Percentiles rank a stretch among this genome's conserved stretches.
These are phyloP conservation scores for Saguinus imperator DNA, from an alignment of 2,113 vertebrate genomes.

Conservation along the genomic window DNA sequence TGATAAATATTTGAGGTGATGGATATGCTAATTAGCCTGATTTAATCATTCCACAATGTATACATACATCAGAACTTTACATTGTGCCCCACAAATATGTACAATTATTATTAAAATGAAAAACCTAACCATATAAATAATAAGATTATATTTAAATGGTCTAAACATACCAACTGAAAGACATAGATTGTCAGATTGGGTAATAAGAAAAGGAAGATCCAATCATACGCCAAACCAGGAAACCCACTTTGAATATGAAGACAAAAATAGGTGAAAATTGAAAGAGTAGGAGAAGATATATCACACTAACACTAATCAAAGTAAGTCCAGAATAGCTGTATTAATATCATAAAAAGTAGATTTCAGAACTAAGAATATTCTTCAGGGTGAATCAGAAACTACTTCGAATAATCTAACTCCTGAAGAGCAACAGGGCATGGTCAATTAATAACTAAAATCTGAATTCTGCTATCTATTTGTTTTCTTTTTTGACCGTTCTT, in stretches of 20 bases:
- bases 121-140: background rate
- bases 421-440: background rate
- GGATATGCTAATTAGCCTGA: background rate
- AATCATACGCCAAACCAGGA: background rate
- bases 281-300: background rate
- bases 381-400: background rate
- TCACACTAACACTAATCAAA: background rate
- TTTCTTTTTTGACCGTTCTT: background rate
- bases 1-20: background rate
- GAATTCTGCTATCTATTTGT: background rate
- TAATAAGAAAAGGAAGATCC: background rate
- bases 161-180: background rate
- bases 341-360: background rate
- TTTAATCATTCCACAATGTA: background rate
- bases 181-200: background rate
- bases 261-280: background rate
- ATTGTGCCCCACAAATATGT: background rate
- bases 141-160: background rate
- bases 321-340: background rate
- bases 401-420: background rate
- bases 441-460: background rate
- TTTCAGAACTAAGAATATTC: background rate
- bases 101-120: background rate
- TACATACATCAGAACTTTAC: background rate
- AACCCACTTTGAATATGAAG: background rate